phyloP scores from a whole-genome alignment of 2,888 invertebrate species.

The Noctua janthe region DNA sequence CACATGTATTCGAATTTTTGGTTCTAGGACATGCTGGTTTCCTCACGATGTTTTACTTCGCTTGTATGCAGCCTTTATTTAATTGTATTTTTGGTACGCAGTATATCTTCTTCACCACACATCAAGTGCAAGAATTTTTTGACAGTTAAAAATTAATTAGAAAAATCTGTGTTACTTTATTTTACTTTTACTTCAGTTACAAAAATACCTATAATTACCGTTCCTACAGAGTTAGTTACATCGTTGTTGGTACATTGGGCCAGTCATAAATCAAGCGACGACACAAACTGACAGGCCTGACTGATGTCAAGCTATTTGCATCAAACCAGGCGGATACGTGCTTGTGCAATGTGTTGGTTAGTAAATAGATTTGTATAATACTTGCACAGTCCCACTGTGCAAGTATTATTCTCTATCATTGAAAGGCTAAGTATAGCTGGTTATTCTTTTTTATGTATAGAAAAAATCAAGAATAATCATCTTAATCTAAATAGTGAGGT shows the following conservation, averaged over 20 bases:
- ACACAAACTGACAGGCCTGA: slow-evolving; percentile 52
- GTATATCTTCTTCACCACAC: neutral
- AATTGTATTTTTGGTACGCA: too few relatives aligned
- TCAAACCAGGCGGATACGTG: slow-evolving; percentile 61
- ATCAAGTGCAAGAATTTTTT: neutral
- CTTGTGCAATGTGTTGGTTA: slow-evolving; percentile 44
- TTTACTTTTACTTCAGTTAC: slow-evolving; percentile 2
- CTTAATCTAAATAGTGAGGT: too few relatives aligned
- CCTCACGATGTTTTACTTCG: too few relatives aligned
- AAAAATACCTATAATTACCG: slow-evolving; percentile 36
- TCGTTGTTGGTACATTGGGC: slow-evolving; percentile 27
- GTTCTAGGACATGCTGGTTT: too few relatives aligned
- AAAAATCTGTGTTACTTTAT: neutral
- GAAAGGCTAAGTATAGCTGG: neutral
- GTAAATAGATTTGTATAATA: slow-evolving; percentile 51
- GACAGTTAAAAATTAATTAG: neutral
- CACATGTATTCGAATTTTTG: too few relatives aligned
- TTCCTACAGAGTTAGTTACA: slow-evolving; percentile 16
- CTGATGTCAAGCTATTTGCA: slow-evolving; percentile 63
- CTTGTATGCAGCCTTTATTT: too few relatives aligned
- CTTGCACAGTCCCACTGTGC: too few relatives aligned
- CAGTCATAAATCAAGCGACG: slow-evolving; percentile 54
- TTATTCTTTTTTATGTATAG: too few relatives aligned
- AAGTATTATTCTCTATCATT: neutral
- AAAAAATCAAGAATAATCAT: too few relatives aligned